phyloP scores from a whole-genome alignment of 2,888 invertebrate species.

The Acronicta aceris region DNA sequence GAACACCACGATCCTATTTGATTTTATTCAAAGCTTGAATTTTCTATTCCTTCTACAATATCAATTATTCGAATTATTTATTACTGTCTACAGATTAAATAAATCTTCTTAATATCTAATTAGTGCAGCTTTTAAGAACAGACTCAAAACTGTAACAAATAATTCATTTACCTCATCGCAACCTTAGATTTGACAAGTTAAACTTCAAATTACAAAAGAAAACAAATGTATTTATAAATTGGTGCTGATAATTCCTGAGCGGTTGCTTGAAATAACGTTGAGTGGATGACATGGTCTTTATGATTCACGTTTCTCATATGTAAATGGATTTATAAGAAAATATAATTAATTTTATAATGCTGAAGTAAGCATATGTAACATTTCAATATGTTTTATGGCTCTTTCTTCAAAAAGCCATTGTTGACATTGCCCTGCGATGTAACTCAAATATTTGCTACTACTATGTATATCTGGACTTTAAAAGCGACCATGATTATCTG shows the following conservation, averaged over 20 bases:
- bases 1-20: too few species aligned
- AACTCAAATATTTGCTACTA: too few species aligned
- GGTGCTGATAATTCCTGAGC: constrained; percentile 22
- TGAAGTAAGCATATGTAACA: too few species aligned
- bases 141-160: constrained; percentile 12
- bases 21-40: too few species aligned
- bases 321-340: background rate
- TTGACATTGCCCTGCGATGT: too few species aligned
- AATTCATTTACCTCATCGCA: background rate
- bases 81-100: constrained; percentile 22
- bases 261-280: constrained; percentile 37
- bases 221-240: background rate
- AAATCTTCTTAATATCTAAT: constrained; percentile 29
- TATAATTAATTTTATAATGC: constrained; percentile 1
- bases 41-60: too few species aligned
- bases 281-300: constrained; percentile 35
- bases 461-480: too few species aligned
- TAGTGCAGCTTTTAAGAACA: constrained; percentile 36
- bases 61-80: too few species aligned
- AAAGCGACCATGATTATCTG: too few species aligned
- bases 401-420: too few species aligned
- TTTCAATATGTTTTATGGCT: too few species aligned
- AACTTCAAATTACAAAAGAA: constrained; percentile 1
- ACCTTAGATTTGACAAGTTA: background rate
- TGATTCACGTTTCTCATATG: constrained; percentile 12